These are phyloP conservation scores for Hypotaenidia philippensis DNA, from an alignment of 2,797 vertebrate species.

Conservation along the genomic window DNA sequence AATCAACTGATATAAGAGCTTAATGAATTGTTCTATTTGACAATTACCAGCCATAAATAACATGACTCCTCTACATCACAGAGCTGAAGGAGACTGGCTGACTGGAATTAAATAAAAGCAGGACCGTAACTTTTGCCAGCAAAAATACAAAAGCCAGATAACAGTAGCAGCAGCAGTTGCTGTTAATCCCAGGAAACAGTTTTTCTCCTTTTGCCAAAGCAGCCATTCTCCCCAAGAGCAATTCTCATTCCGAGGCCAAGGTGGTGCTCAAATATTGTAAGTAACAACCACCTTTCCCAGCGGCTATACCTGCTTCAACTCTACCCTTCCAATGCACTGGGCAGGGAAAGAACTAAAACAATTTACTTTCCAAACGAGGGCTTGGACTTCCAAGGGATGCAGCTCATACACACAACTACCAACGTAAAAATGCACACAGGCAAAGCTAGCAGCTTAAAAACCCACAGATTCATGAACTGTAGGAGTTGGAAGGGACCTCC, in stretches of 20 bases:
- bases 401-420: background rate
- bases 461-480: too few relatives aligned
- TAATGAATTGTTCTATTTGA: background rate
- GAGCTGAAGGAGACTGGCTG: background rate
- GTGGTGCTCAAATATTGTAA: conserved; percentile 58
- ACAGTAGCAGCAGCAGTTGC: background rate
- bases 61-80: background rate
- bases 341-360: background rate
- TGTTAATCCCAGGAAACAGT: conserved; percentile 15
- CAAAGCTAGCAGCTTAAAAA: background rate
- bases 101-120: conserved; percentile 30
- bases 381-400: background rate
- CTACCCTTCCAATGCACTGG: background rate
- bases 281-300: background rate
- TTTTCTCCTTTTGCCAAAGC: background rate
- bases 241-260: conserved; percentile 43
- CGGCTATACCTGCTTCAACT: background rate
- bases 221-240: conserved; percentile 2
- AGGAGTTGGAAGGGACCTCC: too few relatives aligned
- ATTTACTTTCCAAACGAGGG: background rate
- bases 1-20: background rate
- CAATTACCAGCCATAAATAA: background rate
- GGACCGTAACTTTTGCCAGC: background rate
- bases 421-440: fast-evolving
- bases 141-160: conserved; percentile 19